These are phyloP conservation scores for Chelonia mydas DNA, from an alignment of 2,797 vertebrate genomes.

Conservation along the genomic window DNA sequence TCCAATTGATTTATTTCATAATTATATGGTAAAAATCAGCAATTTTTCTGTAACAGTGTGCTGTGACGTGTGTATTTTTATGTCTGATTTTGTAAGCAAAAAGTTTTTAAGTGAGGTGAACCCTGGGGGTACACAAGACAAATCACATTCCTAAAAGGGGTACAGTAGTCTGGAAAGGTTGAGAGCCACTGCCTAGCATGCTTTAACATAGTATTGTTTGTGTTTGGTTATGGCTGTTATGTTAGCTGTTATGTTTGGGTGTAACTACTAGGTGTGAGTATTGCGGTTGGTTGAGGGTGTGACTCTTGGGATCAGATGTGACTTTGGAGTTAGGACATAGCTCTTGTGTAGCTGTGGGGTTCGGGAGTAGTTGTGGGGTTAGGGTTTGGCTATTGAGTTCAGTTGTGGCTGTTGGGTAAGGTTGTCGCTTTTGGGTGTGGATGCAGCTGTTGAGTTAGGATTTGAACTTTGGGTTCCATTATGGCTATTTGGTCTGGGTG, in stretches of 20 bases:
- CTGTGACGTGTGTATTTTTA: too few species aligned
- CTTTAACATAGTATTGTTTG: not conserved
- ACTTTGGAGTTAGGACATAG: not conserved
- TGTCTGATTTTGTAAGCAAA: too few species aligned
- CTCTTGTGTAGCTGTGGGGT: not conserved
- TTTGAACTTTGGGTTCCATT: not conserved
- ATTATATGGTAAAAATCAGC: too few species aligned
- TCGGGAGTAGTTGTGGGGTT: not conserved
- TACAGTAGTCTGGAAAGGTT: too few species aligned
- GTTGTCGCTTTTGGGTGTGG: accelerated
- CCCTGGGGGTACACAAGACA: too few species aligned
- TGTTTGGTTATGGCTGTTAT: not conserved
- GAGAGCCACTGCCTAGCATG: not conserved
- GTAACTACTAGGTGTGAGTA: not conserved
- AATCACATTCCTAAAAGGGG: too few species aligned
- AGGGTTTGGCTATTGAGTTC: not conserved
- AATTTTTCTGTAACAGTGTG: too few species aligned
- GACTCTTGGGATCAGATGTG: not conserved
- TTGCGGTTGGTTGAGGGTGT: not conserved
- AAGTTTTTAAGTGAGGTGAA: too few species aligned
- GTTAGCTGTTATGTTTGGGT: not conserved
- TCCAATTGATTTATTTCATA: too few species aligned
- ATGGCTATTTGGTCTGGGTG: accelerated
- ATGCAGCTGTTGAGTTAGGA: accelerated
- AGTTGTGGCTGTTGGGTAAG: not conserved